phyloP scores from a whole-genome alignment of 2,113 vertebrate genomes.

The Orientallactaga bullata region DNA sequence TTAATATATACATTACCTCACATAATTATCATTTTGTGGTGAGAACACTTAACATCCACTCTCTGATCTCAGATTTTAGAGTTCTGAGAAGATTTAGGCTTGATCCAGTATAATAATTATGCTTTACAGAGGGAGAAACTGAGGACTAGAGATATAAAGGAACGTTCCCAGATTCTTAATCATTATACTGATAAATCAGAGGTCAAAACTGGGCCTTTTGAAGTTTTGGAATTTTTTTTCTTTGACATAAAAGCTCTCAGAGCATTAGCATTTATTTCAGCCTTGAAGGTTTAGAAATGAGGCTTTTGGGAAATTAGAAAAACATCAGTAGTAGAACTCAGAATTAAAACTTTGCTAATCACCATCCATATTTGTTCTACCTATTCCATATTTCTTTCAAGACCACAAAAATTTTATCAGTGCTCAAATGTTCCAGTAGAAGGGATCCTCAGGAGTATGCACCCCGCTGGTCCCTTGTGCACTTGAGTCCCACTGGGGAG shows the following conservation, averaged over 20 bases:
- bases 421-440: neutral
- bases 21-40: neutral
- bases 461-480: neutral
- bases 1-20: neutral
- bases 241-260: neutral
- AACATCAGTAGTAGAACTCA: neutral
- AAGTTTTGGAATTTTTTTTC: neutral
- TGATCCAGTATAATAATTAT: neutral
- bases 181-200: neutral
- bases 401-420: neutral
- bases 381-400: neutral
- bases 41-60: neutral
- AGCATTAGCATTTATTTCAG: neutral
- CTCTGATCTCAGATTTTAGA: conserved; percentile 3
- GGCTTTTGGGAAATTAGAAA: conserved; percentile 31
- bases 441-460: neutral
- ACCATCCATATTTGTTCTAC: neutral
- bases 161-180: neutral
- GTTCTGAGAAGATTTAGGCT: neutral
- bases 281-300: neutral
- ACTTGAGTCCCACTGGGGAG: fast-evolving
- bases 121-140: conserved; percentile 47
- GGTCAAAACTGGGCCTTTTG: neutral
- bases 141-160: neutral
- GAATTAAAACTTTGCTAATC: neutral